Evolutionary conservation across 2,113 vertebrate genomes (phyloP).

Genomic region (Gopherus evgoodei): DNA sequence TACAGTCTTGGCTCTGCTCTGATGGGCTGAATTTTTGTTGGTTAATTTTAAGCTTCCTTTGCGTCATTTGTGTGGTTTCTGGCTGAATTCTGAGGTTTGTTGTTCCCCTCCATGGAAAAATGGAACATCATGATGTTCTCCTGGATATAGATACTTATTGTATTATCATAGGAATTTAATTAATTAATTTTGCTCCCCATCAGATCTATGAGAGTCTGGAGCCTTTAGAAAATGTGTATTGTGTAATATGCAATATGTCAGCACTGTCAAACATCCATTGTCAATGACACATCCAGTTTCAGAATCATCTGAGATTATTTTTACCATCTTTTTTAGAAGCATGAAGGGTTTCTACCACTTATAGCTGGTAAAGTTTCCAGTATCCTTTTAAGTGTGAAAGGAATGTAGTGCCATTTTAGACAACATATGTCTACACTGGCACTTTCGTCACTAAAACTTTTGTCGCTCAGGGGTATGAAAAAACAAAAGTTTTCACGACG

Average conservation of each 20-base stretch:
- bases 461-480: too few relatives aligned
- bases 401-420: neutral
- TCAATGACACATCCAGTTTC: neutral
- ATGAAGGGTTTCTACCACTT: neutral
- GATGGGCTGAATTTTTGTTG: neutral
- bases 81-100: slow-evolving; percentile 53
- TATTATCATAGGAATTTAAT: slow-evolving; percentile 19
- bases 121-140: slow-evolving; percentile 11
- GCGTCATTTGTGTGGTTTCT: slow-evolving; percentile 58
- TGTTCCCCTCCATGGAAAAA: slow-evolving; percentile 34
- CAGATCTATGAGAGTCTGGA: neutral
- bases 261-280: neutral
- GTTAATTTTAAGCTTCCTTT: slow-evolving; percentile 53
- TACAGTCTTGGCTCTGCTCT: slow-evolving; percentile 10
- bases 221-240: neutral
- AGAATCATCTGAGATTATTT: neutral
- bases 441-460: too few relatives aligned
- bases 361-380: neutral
- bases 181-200: slow-evolving; percentile 26
- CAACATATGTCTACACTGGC: neutral
- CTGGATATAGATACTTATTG: neutral
- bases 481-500: too few relatives aligned
- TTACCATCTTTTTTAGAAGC: neutral
- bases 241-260: neutral
- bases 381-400: neutral